These are phyloP conservation scores for Euzophera pinguis DNA, from an alignment of 2,888 invertebrate genomes.

Conservation along the genomic window DNA sequence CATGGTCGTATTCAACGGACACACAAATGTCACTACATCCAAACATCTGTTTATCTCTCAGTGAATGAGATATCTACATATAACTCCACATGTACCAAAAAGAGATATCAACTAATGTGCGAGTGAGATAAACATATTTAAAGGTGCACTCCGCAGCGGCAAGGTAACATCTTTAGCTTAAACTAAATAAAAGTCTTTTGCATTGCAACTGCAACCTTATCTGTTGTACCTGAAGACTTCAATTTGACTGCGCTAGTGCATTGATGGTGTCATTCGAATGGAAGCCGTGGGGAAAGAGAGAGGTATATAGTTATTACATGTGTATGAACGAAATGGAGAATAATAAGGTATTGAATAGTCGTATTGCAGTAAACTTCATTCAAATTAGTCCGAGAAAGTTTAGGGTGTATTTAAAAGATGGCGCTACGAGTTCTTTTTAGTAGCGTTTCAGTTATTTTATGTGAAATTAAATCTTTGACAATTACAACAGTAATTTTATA, in stretches of 20 bases:
- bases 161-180: slow-evolving; percentile 53
- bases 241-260: slow-evolving; percentile 50
- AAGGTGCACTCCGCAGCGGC: slow-evolving; percentile 55
- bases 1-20: slow-evolving; percentile 68
- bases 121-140: slow-evolving; percentile 66
- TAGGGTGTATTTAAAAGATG: slow-evolving; percentile 56
- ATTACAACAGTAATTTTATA: no score
- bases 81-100: slow-evolving; percentile 63
- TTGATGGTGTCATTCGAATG: slow-evolving; percentile 39
- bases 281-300: slow-evolving; percentile 44
- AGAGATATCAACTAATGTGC: slow-evolving; percentile 57
- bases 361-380: slow-evolving; percentile 55
- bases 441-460: slow-evolving; percentile 15
- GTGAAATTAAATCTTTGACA: no score
- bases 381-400: slow-evolving; percentile 52
- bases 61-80: slow-evolving; percentile 75
- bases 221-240: slow-evolving; percentile 44
- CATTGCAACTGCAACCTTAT: slow-evolving; percentile 75
- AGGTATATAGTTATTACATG: slow-evolving; percentile 36
- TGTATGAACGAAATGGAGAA: slow-evolving; percentile 47
- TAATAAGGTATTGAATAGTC: slow-evolving; percentile 47
- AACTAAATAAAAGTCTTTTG: slow-evolving; percentile 44
- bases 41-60: slow-evolving; percentile 70
- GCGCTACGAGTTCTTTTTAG: slow-evolving; percentile 47
- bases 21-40: slow-evolving; percentile 57